phyloP scores from a whole-genome alignment of 2,113 vertebrate genomes.

The Cyprinodon tularosa region DNA sequence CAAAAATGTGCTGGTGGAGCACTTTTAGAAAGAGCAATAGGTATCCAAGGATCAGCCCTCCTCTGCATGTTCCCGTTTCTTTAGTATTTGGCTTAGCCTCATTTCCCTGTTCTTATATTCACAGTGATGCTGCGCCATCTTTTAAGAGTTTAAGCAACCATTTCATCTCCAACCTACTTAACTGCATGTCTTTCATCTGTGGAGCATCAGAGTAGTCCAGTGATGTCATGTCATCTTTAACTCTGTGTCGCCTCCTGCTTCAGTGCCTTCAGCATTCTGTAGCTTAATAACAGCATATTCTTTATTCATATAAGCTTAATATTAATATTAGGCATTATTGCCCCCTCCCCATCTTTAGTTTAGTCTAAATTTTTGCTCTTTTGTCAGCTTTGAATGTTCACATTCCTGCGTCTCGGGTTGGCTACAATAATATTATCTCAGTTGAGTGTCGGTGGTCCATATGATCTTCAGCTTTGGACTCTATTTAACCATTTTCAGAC shows the following conservation, averaged over 20 bases:
- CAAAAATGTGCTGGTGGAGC: constrained; percentile 53
- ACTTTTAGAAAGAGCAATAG: constrained; percentile 40
- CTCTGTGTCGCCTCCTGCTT: constrained; percentile 21
- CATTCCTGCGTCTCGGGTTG: constrained; percentile 40
- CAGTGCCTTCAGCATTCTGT: constrained; percentile 10
- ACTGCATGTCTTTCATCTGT: constrained; percentile 19
- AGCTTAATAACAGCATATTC: constrained; percentile 47
- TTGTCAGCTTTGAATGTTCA: constrained; percentile 4
- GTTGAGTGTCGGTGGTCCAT: constrained; percentile 43
- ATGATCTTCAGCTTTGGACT: constrained; percentile 54
- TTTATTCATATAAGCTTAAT: constrained; percentile 29
- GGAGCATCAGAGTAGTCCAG: constrained; percentile 14
- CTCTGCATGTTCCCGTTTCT: constrained; percentile 8
- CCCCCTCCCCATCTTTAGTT: constrained; percentile 1
- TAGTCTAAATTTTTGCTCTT: constrained; percentile 9
- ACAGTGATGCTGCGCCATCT: not conserved
- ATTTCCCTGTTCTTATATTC: constrained; percentile 4
- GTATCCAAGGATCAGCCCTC: constrained; percentile 34
- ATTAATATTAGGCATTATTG: constrained; percentile 28
- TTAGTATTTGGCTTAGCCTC: constrained; percentile 1
- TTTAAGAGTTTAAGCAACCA: constrained; percentile 7
- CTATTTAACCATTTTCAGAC: constrained; percentile 68
- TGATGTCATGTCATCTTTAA: constrained; percentile 55
- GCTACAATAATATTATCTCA: constrained; percentile 65
- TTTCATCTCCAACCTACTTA: constrained; percentile 33